phyloP scores from a whole-genome alignment of 1,140 invertebrate genomes.

The Callitettix versicolor region DNA sequence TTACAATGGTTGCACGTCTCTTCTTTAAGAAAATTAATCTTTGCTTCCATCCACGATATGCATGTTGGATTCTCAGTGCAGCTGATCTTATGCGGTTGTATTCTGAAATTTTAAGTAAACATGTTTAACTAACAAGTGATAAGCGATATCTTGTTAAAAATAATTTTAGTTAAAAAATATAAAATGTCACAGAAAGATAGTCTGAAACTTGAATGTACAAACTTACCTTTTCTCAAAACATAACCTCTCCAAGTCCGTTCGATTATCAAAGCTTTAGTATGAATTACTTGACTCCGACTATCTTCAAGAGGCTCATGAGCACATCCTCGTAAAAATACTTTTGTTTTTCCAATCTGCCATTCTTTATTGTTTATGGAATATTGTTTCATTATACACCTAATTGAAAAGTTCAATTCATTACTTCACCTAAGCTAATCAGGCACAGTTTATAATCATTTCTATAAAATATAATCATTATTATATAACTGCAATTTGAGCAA shows the following conservation, averaged over 20 bases:
- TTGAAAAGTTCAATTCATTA: slow-evolving; percentile 6
- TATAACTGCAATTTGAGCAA: no score
- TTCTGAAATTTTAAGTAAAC: slow-evolving; percentile 35
- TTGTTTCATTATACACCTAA: slow-evolving; percentile 41
- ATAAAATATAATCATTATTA: no score
- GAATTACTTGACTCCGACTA: slow-evolving; percentile 53
- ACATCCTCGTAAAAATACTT: slow-evolving; percentile 75
- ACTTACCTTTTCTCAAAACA: slow-evolving; percentile 45
- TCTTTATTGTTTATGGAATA: slow-evolving; percentile 55
- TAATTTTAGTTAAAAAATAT: no score
- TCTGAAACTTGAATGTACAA: not conserved
- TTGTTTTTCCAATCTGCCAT: slow-evolving; percentile 86
- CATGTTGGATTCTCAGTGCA: slow-evolving; percentile 69
- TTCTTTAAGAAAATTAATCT: slow-evolving; percentile 71
- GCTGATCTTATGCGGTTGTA: slow-evolving; percentile 58
- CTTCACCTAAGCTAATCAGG: no score
- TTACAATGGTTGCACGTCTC: slow-evolving; percentile 74
- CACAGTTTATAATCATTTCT: no score
- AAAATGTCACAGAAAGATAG: no score
- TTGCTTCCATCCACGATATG: slow-evolving; percentile 76
- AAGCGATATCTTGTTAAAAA: not conserved
- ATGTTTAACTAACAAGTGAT: not conserved
- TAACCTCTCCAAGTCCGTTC: slow-evolving; percentile 66
- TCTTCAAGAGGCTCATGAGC: slow-evolving; percentile 85
- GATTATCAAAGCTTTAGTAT: slow-evolving; percentile 60